phyloP scores from a whole-genome alignment of 2,113 vertebrate species.

The Dromiciops gliroides region DNA sequence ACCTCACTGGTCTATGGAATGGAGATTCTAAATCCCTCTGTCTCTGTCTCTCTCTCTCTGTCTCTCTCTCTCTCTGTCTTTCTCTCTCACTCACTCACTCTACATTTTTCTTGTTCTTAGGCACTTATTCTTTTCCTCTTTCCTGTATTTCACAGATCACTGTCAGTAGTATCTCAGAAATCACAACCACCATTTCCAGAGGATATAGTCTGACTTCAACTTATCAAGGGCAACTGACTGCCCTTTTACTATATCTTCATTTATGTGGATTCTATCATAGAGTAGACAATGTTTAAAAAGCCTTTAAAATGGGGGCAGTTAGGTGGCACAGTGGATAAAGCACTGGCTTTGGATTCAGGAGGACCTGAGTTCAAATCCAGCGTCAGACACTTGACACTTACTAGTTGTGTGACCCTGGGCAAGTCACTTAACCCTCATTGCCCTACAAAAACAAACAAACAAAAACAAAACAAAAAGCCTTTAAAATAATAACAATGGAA shows the following conservation, averaged over 20 bases:
- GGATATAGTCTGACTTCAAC: neutral
- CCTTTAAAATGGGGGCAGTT: too few relatives aligned
- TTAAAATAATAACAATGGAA: neutral
- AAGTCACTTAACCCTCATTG: too few relatives aligned
- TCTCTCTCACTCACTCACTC: neutral
- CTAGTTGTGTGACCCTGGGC: too few relatives aligned
- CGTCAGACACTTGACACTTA: too few relatives aligned
- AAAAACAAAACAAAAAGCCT: too few relatives aligned
- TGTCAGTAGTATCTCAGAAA: neutral
- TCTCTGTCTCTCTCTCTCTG: neutral
- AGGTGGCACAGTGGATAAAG: too few relatives aligned
- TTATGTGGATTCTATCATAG: neutral
- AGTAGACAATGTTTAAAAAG: neutral
- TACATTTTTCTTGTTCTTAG: neutral
- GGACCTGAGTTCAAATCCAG: too few relatives aligned
- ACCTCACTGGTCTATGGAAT: neutral
- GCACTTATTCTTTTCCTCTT: neutral
- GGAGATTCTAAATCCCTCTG: neutral
- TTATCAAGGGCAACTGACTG: neutral
- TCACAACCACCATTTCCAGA: neutral
- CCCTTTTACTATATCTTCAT: neutral
- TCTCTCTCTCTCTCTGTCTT: neutral
- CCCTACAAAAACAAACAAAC: too few relatives aligned
- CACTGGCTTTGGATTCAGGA: too few relatives aligned
- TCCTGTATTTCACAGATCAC: neutral